A percentile compares a stretch with the other conserved stretches of the same genome.
Conservation (phyloP, 37 sponge, comb jelly and placozoan species). For the Diacarnus erythraeanus region DNA sequence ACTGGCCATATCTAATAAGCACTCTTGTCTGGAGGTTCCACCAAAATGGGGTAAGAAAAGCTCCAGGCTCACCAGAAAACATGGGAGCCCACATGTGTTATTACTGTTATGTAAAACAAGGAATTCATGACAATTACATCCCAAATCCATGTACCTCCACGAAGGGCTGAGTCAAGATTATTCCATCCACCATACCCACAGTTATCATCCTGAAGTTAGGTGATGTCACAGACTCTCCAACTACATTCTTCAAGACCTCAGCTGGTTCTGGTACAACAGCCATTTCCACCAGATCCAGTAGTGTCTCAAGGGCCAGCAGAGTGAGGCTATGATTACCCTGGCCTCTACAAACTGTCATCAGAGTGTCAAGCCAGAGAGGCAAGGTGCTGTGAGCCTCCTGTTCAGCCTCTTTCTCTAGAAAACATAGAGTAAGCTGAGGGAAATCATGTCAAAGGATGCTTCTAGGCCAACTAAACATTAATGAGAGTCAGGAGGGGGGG, state of each 20-base stretch:
- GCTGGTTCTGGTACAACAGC: background rate
- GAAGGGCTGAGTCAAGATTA: background rate
- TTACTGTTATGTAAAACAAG: too few species aligned
- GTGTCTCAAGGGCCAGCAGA: conserved; percentile 14
- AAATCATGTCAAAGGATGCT: background rate
- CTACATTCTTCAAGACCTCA: too few species aligned
- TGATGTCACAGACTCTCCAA: background rate
- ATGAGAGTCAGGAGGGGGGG: too few species aligned
- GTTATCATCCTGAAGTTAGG: too few species aligned
- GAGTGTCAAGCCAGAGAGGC: background rate
- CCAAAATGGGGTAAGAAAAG: too few species aligned
- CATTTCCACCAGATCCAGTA: conserved; percentile 16
- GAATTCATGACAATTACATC: too few species aligned
- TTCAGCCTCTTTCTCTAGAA: background rate
- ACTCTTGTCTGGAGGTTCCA: too few species aligned
- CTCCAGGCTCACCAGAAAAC: too few species aligned
- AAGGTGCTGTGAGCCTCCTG: background rate
- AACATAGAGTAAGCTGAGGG: background rate
- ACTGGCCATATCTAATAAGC: too few species aligned
- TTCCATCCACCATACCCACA: background rate
- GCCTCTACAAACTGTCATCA: background rate
- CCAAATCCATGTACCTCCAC: conserved; percentile 10
- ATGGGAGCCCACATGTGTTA: too few species aligned
- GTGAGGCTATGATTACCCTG: background rate
- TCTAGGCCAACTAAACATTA: too few species aligned